Conservation (phyloP, 2,113 vertebrate species). For the Marcusenius ussheri region DNA sequence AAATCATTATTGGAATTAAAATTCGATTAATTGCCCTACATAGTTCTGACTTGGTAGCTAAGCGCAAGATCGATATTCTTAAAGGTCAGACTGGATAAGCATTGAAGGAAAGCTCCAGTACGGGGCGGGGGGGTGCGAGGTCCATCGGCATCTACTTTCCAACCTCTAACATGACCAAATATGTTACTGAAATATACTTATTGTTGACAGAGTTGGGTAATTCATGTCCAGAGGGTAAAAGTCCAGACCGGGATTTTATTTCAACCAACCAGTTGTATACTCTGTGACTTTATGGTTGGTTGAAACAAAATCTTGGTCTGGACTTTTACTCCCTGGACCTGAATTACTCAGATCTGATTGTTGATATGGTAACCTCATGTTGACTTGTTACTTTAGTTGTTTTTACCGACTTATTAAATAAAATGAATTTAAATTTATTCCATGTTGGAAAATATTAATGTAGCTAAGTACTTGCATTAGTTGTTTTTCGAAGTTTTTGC, state of each 20-base stretch:
- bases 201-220: background rate
- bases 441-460: background rate
- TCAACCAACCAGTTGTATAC: too few species aligned
- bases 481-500: background rate
- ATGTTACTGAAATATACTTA: background rate
- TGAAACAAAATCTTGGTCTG: too few species aligned
- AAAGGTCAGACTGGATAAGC: background rate
- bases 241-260: too few species aligned
- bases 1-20: background rate
- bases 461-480: background rate
- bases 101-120: background rate
- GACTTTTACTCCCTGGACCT: background rate
- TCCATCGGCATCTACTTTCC: background rate
- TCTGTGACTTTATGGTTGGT: too few species aligned
- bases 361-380: background rate
- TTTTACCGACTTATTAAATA: background rate
- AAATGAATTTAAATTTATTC: background rate
- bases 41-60: background rate
- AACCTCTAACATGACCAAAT: background rate
- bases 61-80: background rate
- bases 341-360: too few species aligned
- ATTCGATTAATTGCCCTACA: background rate
- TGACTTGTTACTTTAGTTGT: background rate
- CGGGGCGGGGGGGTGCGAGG: background rate
- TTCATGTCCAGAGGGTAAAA: background rate